Evolutionary conservation across 2,113 vertebrate species (phyloP).

Genomic region (Gopherus evgoodei): DNA sequence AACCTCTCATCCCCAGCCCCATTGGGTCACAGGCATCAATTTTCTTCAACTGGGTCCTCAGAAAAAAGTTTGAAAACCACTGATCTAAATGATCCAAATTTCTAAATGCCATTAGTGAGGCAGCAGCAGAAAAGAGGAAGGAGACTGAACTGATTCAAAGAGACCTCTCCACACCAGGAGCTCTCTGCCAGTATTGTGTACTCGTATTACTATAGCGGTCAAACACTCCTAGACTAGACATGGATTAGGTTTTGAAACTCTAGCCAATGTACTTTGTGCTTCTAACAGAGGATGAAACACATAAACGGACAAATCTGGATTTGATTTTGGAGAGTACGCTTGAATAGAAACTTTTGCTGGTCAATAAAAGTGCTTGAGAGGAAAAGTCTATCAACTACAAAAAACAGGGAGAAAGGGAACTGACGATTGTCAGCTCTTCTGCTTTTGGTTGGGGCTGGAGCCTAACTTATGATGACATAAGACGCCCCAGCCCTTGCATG

Average conservation of each 20-base stretch:
- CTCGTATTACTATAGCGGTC: not conserved
- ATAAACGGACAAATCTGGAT: not conserved
- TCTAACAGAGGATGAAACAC: not conserved
- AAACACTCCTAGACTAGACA: not conserved
- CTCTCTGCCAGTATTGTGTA: not conserved
- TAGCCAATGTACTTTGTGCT: not conserved
- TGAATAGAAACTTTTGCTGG: not conserved
- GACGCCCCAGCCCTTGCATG: not conserved
- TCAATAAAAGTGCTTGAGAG: not conserved
- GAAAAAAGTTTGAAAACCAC: too few relatives aligned
- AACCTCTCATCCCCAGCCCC: too few relatives aligned
- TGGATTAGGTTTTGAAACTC: not conserved
- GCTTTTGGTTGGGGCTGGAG: not conserved
- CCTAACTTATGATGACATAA: not conserved
- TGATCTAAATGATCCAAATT: not conserved
- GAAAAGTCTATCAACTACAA: not conserved
- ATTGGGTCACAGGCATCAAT: too few relatives aligned
- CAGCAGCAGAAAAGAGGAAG: not conserved
- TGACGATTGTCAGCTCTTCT: not conserved
- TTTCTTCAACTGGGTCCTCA: too few relatives aligned
- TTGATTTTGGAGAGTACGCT: not conserved
- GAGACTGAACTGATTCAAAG: not conserved
- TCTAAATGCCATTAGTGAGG: not conserved
- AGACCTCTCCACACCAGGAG: not conserved
- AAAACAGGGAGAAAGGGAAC: not conserved